Conservation (phyloP, 2,888 invertebrate species). For the Drosophila seclusa region DNA sequence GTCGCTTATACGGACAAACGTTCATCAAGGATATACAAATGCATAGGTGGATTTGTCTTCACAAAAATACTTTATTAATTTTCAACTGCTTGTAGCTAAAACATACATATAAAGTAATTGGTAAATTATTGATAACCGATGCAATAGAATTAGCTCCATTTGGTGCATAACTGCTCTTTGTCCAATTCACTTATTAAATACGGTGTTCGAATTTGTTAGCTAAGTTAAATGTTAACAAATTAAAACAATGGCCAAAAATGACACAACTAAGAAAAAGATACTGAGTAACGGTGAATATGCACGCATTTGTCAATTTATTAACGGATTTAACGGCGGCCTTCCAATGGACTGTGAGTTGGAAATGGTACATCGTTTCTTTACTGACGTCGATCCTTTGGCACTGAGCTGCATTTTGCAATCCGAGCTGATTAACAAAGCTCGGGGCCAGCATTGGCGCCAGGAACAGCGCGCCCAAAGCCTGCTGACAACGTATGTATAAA, state of each 20-base stretch:
- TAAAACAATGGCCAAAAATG: conserved; percentile 24
- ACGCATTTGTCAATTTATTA: conserved; percentile 85
- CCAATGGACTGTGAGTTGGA: conserved; percentile 88
- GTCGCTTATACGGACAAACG: background rate
- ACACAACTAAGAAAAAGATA: conserved; percentile 58
- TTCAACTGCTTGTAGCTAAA: background rate
- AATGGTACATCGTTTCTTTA: conserved; percentile 86
- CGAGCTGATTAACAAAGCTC: conserved; percentile 88
- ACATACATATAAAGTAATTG: background rate
- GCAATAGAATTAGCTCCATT: background rate
- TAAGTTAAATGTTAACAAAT: background rate
- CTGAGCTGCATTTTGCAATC: conserved; percentile 90
- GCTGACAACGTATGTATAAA: conserved; percentile 78
- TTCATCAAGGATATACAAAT: background rate
- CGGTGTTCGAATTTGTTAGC: background rate
- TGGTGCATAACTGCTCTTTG: background rate
- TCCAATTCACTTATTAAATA: background rate
- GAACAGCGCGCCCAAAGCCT: conserved; percentile 87
- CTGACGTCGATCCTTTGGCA: conserved; percentile 87
- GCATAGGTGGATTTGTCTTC: background rate
- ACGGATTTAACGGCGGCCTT: conserved; percentile 86
- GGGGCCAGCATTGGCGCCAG: conserved; percentile 87
- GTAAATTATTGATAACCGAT: background rate
- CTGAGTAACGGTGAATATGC: conserved; percentile 65
- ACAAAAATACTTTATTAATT: background rate